Evolutionary conservation across 2,888 invertebrate species (phyloP).

Genomic region (Aspidapion aeneum): DNA sequence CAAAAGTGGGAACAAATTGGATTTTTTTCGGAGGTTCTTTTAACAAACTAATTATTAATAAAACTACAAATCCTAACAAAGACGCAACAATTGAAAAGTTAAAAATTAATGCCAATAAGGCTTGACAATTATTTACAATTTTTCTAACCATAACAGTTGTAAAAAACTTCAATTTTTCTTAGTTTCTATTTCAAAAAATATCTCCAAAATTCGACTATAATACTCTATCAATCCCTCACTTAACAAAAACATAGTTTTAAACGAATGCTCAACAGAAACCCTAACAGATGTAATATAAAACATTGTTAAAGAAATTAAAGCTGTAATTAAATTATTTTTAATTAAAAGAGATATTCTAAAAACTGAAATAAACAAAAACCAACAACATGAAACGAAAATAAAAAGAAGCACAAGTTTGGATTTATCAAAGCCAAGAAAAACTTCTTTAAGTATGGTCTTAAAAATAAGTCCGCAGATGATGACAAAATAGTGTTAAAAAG

Average conservation of each 20-base stretch:
- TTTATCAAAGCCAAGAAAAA: constrained; percentile 76
- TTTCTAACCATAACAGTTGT: constrained; percentile 33
- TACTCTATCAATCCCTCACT: constrained; percentile 34
- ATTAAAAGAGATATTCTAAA: constrained; percentile 85
- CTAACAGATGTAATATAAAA: constrained; percentile 53
- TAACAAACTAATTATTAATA: constrained; percentile 56
- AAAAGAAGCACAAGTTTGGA: constrained; percentile 85
- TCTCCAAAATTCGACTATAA: constrained; percentile 33
- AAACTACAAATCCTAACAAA: constrained; percentile 56
- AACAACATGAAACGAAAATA: constrained; percentile 95
- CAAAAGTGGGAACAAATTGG: constrained; percentile 78
- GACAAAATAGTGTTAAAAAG: constrained; percentile 62
- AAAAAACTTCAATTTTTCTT: constrained; percentile 29
- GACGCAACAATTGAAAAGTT: constrained; percentile 51
- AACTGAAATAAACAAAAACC: constrained; percentile 74
- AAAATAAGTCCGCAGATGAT: constrained; percentile 64
- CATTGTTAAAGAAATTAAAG: constrained; percentile 58
- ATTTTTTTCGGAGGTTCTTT: constrained; percentile 68
- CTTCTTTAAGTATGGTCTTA: constrained; percentile 63
- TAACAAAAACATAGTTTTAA: constrained; percentile 31
- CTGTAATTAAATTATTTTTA: constrained; percentile 72
- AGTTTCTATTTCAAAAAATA: constrained; percentile 33
- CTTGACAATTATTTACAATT: constrained; percentile 35
- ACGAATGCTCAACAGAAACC: constrained; percentile 38
- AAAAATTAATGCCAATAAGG: constrained; percentile 34